phyloP scores from a whole-genome alignment of 2,797 vertebrate species.

The Cetoscarus ocellatus region DNA sequence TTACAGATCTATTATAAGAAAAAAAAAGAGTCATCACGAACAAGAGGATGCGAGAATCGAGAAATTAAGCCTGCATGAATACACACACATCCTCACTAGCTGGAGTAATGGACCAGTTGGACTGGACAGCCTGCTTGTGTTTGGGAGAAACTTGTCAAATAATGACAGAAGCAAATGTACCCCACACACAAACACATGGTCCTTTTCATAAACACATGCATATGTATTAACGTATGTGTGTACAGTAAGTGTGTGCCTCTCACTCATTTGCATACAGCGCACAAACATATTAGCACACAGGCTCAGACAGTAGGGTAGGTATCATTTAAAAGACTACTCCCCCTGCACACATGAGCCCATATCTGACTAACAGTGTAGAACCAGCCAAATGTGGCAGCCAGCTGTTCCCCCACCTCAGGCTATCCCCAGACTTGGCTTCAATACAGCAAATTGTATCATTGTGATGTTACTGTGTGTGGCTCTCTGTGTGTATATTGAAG shows the following conservation, averaged over 20 bases:
- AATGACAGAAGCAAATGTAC: conserved; percentile 49
- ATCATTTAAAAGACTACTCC: conserved; percentile 80
- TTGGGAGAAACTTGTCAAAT: conserved; percentile 67
- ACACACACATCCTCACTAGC: conserved; percentile 57
- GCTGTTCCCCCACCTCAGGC: conserved; percentile 84
- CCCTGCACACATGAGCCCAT: conserved; percentile 79
- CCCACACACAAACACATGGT: conserved; percentile 5
- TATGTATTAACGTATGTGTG: conserved; percentile 37
- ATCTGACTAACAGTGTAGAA: conserved; percentile 85
- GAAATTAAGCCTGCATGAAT: conserved; percentile 73
- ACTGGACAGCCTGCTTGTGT: conserved; percentile 81
- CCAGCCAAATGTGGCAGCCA: conserved; percentile 85
- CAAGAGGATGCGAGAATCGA: conserved; percentile 43
- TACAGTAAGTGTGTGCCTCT: conserved; percentile 23
- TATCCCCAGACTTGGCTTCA: conserved; percentile 74
- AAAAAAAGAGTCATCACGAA: conserved; percentile 43
- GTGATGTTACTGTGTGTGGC: conserved; percentile 40
- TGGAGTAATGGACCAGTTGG: conserved; percentile 80
- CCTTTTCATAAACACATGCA: conserved; percentile 23
- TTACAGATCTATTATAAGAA: conserved; percentile 53
- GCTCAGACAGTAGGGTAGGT: conserved; percentile 63
- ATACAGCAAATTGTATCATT: conserved; percentile 70
- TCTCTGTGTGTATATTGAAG: conserved; percentile 31
- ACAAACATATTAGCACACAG: conserved; percentile 33
- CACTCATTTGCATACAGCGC: conserved; percentile 37